Base-by-base conservation (phyloP, 2,888 invertebrate species). In the Poecilus cupreus region DNA sequence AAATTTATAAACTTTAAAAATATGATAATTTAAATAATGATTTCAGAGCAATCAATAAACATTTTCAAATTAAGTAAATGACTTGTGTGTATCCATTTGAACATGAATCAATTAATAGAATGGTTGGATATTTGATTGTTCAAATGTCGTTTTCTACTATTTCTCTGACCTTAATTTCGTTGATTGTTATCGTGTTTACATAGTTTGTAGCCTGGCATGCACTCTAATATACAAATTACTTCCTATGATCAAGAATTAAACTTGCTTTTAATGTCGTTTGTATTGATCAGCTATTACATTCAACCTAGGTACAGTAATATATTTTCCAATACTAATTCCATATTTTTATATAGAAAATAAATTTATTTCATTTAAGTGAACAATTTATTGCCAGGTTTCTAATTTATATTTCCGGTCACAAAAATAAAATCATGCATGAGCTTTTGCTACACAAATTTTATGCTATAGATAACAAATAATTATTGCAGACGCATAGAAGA, bases 61-160 rank as follows among this genome's bases (percentile, higher is more conserved):
- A 68, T 68, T 68, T 37, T 37, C 37, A 68, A 68, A 68, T 68
- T 68, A 68, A 68, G 64, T 37, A 68, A 68, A 68, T 68, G 37
- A 18, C 37, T 10, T 37, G 11, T 16, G 18, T 68, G 37, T 64
- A 26, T 68, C 32, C 37, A 37, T 18, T 11, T 11, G 24, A 24
- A 13, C 22, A 8, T 60, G 64, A 37, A 68, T 68, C 64, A 68
- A 68, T 68, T 68, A 68, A 68, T 37, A 68, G 64, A 68, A 68
- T 37, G 18, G 37, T 68, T 37, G 64, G 37, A 68, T 68, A 68
- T 68, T 68, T 32, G 37, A 68, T 68, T 68, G 64, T 68, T 68
- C 60, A 60, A 60, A 26, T 32, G 37, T 37, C 64, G 64, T 68
- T 68, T 68, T 68, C 64, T 68, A 18, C 37, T 68, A 32, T 37